A percentile compares a stretch with the other conserved stretches of the same genome.
Evolutionary conservation across 2,888 invertebrate species (phyloP).

Genomic region (Ernsta delagoae): DNA sequence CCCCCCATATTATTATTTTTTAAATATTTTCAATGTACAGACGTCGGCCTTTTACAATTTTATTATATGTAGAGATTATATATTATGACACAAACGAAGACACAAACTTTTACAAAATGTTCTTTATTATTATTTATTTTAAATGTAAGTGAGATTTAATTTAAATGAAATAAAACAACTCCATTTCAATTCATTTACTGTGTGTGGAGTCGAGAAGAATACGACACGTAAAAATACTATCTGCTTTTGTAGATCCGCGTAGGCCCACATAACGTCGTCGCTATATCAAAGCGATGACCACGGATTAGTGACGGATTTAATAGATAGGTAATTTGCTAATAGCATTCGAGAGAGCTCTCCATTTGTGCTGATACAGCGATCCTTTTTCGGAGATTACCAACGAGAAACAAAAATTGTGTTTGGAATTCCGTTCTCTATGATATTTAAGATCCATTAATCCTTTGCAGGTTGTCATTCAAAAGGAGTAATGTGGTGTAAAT

Average conservation of each 20-base stretch:
- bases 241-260: slow-evolving; percentile 45
- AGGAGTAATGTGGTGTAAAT: no score
- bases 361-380: slow-evolving; percentile 32
- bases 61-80: no score
- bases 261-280: slow-evolving; percentile 45
- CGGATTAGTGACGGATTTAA: slow-evolving; percentile 53
- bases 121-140: no score
- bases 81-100: no score
- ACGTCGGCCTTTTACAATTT: no score
- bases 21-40: no score
- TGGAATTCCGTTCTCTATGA: slow-evolving; percentile 17
- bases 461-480: no score
- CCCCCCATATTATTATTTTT: no score
- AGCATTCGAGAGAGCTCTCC: slow-evolving; percentile 39
- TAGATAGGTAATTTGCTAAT: slow-evolving; percentile 56
- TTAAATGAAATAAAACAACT: no score
- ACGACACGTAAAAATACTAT: slow-evolving; percentile 40
- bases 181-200: neutral
- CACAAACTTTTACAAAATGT: no score
- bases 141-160: no score
- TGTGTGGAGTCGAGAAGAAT: neutral
- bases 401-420: slow-evolving; percentile 29
- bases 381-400: slow-evolving; percentile 25
- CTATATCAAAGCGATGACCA: slow-evolving; percentile 48
- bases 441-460: no score